Evolutionary conservation across 1,140 invertebrate species (phyloP).

Genomic region (Drosophila ohnishii): DNA sequence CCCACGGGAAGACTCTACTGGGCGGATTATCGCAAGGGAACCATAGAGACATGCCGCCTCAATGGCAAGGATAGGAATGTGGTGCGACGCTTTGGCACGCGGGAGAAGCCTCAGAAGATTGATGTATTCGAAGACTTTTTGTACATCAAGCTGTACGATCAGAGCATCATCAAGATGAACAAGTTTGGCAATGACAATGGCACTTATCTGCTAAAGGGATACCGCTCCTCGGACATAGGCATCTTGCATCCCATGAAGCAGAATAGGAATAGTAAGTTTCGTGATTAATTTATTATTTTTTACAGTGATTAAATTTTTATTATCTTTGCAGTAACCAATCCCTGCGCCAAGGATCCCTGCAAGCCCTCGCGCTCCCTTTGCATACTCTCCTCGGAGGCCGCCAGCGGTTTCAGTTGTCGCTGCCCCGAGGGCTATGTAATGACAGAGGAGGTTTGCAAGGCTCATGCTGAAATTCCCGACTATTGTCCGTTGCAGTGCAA

Average conservation of each 20-base stretch:
- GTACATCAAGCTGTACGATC: conserved; percentile 87
- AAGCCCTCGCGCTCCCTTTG: conserved; percentile 85
- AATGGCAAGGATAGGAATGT: conserved; percentile 87
- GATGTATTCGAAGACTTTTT: conserved; percentile 90
- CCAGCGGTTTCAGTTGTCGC: conserved; percentile 84
- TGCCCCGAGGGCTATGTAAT: conserved; percentile 87
- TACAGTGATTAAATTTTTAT: background rate
- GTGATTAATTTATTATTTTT: background rate
- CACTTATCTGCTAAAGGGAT: conserved; percentile 85
- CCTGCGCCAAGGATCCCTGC: conserved; percentile 84
- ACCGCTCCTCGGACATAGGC: conserved; percentile 87
- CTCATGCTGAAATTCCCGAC: conserved; percentile 68
- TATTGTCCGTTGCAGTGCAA: conserved; percentile 83
- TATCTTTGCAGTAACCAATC: conserved; percentile 76
- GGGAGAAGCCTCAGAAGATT: conserved; percentile 87
- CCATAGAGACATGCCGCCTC: conserved; percentile 87
- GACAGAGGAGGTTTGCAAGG: conserved; percentile 66
- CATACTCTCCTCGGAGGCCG: conserved; percentile 83
- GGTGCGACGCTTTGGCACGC: conserved; percentile 84
- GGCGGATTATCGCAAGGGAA: conserved; percentile 88
- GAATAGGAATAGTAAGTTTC: conserved; percentile 83
- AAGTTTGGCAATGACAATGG: conserved; percentile 87
- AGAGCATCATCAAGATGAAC: conserved; percentile 87
- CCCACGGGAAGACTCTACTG: conserved; percentile 88
- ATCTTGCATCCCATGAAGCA: conserved; percentile 88